Base-by-base conservation (phyloP, 2,797 vertebrate species). In the Brachyrhaphis roseni region DNA sequence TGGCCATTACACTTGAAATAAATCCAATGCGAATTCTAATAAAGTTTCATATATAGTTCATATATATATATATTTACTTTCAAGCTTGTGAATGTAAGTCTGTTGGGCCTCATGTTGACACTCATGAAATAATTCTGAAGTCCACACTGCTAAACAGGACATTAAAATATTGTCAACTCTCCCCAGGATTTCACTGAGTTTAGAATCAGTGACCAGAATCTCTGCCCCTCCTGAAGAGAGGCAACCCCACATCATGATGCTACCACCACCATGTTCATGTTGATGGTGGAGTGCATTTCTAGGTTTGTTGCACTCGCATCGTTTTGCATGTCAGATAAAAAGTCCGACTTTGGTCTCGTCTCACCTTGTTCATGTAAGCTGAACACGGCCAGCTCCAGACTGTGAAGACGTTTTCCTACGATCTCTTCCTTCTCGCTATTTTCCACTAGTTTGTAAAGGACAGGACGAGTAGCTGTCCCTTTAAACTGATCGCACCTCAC, bases 401-500 rank as follows among this genome's bases (percentile, higher is more conserved):
- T 39, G 36, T 68, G 26, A 41, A 12, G 12, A 5, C 11, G 3
- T 20, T 31, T 36, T 64, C 59, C 59, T 16, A 36, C 18, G 1
- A 23, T 39, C 11, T 66, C 34, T 36, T 64, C 36, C 62, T 39
- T 12, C 16, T 39, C 12, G 11, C 36, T 20, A 8, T 43, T n/a
- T 11, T 45, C 26, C 41, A 45, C 20, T 13, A 6, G 66, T 71
- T 16, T 71, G 41, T 28, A 45, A 26, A 28, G 39, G 23, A 70
- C 39, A 43, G 23, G 68, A 23, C 64, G 4, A 18, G 28, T 8
- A 8, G 31, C 6, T 8, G 31, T 64, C 31, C 15, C 36, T 43
- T 23, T 41, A 6, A 41, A 8, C 39, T 47, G 46, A 15, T 47
- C 46, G 41, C 45, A 73, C 76, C 77, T 85, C 68, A 82, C 46